Percentiles rank a stretch among this genome's conserved stretches.
phyloP scores from a whole-genome alignment of 2,797 vertebrate genomes.

The Oophaga sylvatica region DNA sequence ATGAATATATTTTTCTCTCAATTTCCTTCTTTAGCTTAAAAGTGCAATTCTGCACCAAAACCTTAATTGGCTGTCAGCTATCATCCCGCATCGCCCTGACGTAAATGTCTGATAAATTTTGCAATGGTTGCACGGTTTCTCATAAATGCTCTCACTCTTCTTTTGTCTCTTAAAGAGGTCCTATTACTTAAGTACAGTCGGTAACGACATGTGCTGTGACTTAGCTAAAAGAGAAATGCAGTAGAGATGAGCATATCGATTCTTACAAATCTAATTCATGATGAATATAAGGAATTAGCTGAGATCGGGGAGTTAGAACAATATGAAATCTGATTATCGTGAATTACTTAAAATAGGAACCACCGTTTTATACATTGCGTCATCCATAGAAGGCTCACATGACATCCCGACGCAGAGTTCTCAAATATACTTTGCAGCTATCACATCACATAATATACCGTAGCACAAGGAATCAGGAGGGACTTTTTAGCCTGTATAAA shows the following conservation, averaged over 20 bases:
- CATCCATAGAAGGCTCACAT: too few species aligned
- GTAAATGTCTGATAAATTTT: not conserved
- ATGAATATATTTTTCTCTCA: not conserved
- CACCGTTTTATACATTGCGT: too few species aligned
- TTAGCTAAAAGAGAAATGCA: not conserved
- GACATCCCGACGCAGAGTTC: too few species aligned
- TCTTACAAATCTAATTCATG: not conserved
- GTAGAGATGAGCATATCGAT: not conserved
- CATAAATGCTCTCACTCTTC: not conserved
- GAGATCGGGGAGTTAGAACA: too few species aligned
- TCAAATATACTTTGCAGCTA: too few species aligned
- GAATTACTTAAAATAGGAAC: too few species aligned
- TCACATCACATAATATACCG: too few species aligned
- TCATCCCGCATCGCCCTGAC: not conserved
- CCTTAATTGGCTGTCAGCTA: constrained; percentile 4
- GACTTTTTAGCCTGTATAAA: too few species aligned
- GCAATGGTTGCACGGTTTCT: not conserved
- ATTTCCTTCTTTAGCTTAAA: not conserved
- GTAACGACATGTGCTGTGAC: not conserved
- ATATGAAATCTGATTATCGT: too few species aligned
- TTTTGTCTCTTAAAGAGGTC: not conserved
- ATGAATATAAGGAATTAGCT: not conserved
- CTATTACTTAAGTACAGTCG: not conserved
- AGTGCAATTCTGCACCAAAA: constrained; percentile 15
- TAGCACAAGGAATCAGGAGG: too few species aligned